phyloP scores from a whole-genome alignment of 2,113 vertebrate genomes.

The Callocephalon fimbriatum region DNA sequence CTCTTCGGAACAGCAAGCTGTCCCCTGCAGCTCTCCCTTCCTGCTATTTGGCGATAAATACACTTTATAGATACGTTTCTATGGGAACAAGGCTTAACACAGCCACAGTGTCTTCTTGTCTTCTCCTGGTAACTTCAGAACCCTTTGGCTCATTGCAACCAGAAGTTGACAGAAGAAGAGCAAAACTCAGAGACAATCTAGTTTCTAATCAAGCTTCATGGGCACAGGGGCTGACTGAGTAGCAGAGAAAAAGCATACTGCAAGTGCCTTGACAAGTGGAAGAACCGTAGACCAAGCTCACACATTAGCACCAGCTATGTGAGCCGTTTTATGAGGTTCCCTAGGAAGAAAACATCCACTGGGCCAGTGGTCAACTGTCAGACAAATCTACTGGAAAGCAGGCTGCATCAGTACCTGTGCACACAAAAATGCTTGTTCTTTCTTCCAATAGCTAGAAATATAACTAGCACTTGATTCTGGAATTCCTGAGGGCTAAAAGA shows the following conservation, averaged over 20 bases:
- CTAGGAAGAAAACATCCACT: not conserved
- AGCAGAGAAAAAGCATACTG: rapidly evolving
- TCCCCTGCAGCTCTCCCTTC: not conserved
- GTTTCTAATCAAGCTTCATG: not conserved
- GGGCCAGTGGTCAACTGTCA: not conserved
- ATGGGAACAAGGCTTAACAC: not conserved
- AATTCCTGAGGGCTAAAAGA: not conserved
- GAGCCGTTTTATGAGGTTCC: not conserved
- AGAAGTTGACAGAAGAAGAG: not conserved
- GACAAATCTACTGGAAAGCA: not conserved
- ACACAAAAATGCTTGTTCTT: not conserved
- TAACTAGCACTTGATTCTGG: not conserved
- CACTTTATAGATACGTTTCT: slow-evolving; percentile 37
- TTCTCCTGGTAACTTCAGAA: not conserved
- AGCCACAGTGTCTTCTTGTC: not conserved
- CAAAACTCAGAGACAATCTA: not conserved
- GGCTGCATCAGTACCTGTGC: not conserved
- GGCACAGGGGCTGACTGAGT: not conserved
- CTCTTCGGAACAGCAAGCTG: rapidly evolving
- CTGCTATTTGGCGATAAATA: not conserved
- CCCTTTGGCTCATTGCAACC: not conserved
- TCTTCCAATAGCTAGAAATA: not conserved
- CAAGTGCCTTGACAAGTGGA: not conserved
- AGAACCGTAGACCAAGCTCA: not conserved
- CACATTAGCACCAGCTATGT: rapidly evolving